Evolutionary conservation across 2,797 vertebrate genomes (phyloP).

Genomic region (Neosalanx taihuensis): DNA sequence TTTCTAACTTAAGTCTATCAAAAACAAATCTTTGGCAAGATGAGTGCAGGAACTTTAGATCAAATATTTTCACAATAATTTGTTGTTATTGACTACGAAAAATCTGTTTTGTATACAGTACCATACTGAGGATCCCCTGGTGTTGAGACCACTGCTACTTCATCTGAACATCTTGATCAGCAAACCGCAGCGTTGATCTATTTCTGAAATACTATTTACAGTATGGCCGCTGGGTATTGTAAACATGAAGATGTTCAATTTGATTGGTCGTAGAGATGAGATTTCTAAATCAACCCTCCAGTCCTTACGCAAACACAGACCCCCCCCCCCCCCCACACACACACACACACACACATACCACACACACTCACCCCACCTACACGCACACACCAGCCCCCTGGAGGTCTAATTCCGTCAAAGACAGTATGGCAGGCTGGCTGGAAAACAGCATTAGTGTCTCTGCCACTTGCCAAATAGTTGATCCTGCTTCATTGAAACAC

Average conservation of each 20-base stretch:
- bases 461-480: slow-evolving; percentile 37
- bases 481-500: slow-evolving; percentile 42
- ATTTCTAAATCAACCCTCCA: slow-evolving; percentile 5
- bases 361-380: neutral
- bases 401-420: slow-evolving; percentile 37
- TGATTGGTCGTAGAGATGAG: slow-evolving; percentile 48
- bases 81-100: slow-evolving; percentile 12
- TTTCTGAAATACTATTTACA: neutral
- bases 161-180: neutral
- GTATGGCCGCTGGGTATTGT: slow-evolving; percentile 21
- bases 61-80: slow-evolving; percentile 39
- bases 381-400: slow-evolving; percentile 18
- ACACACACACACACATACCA: neutral
- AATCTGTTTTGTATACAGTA: neutral
- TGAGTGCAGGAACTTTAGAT: slow-evolving; percentile 1
- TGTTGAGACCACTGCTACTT: neutral
- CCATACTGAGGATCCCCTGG: neutral
- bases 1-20: slow-evolving; percentile 14
- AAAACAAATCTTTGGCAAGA: slow-evolving; percentile 15
- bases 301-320: slow-evolving; percentile 1
- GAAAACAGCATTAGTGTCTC: slow-evolving; percentile 52
- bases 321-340: neutral
- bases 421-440: slow-evolving; percentile 45
- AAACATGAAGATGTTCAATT: slow-evolving; percentile 44
- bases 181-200: too few relatives aligned